A percentile compares a stretch with the other conserved stretches of the same genome.
Conservation (phyloP, 2,797 vertebrate species). For the Sebastes aleutianus region DNA sequence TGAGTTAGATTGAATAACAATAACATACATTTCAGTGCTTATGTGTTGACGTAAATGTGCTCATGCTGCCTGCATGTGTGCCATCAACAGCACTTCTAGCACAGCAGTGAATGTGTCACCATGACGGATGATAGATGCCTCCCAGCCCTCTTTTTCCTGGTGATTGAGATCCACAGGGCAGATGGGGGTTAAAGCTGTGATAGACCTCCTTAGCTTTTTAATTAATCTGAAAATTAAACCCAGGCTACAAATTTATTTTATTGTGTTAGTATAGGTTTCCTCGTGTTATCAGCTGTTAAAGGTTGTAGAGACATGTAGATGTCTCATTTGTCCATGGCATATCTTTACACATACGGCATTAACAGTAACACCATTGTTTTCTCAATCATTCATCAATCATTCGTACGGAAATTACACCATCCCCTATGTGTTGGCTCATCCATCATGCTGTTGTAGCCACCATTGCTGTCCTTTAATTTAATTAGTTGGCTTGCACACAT, state of each 20-base stretch:
- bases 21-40: neutral
- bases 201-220: neutral
- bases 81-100: neutral
- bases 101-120: slow-evolving; percentile 32
- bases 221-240: slow-evolving; percentile 4
- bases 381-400: slow-evolving; percentile 47
- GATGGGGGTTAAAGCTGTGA: slow-evolving; percentile 5
- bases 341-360: neutral
- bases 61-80: neutral
- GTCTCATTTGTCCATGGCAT: slow-evolving; percentile 4
- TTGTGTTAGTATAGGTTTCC: neutral
- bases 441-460: slow-evolving; percentile 43
- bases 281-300: neutral
- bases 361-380: slow-evolving; percentile 41
- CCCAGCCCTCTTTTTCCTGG: slow-evolving; percentile 9
- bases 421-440: slow-evolving; percentile 46
- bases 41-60: neutral
- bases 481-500: slow-evolving; percentile 42
- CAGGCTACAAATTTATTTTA: slow-evolving; percentile 1
- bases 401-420: slow-evolving; percentile 40
- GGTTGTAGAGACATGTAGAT: neutral
- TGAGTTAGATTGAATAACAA: too few species aligned
- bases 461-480: slow-evolving; percentile 34
- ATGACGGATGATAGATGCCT: slow-evolving; percentile 48
- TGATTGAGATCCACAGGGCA: slow-evolving; percentile 26